Base-by-base conservation (phyloP, 1,140 invertebrate species). In the Thaumetopoea pityocampa region DNA sequence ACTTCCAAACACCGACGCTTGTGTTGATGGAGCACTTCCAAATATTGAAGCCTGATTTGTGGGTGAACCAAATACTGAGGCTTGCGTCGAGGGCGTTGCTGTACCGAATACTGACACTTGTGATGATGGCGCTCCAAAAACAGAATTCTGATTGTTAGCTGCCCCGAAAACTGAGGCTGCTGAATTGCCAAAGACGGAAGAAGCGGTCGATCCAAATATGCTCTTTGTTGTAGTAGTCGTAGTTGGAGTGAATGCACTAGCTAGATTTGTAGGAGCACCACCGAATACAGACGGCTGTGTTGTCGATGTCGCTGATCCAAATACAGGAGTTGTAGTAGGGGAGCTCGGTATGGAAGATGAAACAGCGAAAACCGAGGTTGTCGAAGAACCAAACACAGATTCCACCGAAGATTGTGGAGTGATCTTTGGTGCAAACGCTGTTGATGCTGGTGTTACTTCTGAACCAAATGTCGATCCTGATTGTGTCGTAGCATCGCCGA, bases 1-100 rank as follows among this genome's bases (percentile, higher is more conserved):
- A 11, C 46, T 44, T 19, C 58, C 58, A 18, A 62, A 62, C 5
- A 54, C 30, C 5, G 47, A 59, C 0, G 47, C 19, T 47, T 66
- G 61, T n/a, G 51, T 49, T 1, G 51, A 43, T 9, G 40, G 36
- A 5, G 57, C 20, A 0, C 48, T 37, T 9, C 57, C 57, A 30
- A 67, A 64, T n/a, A 57, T 28, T 3, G 58, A 61, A 2, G 53
- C 29, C 29, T 60, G 55, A 5, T 57, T 69, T 2, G 51, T 42
- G 19, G 28, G 41, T 5, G 63, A 3, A 6, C 55, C 61, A 30
- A 70, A 67, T 9, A 65, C 34, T 2, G 65, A 60, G 0, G 58
- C 7, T 41, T 58, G 53, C n/a, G 52, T 56, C 14, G 49, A 44
- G 0, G 38, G 17, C 1, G 61, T 27, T 2, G 43, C 7, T 6